These are phyloP conservation scores for Argyrosomus japonicus DNA, from an alignment of 2,113 vertebrate species.

Conservation along the genomic window DNA sequence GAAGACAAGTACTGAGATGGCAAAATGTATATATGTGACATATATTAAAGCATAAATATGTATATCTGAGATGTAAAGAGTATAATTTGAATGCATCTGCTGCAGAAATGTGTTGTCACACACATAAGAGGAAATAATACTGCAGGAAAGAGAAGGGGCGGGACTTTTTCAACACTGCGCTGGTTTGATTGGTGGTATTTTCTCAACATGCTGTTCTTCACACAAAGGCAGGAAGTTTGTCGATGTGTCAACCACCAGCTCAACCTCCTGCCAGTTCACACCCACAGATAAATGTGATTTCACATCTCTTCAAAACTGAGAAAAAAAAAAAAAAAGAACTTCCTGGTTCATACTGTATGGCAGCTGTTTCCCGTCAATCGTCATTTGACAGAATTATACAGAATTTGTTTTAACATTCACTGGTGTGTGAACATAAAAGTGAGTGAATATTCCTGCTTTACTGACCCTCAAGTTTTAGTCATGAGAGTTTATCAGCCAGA, in stretches of 20 bases:
- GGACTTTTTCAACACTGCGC: not conserved
- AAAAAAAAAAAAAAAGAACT: not conserved
- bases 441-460: too few relatives aligned
- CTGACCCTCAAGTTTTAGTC: too few relatives aligned
- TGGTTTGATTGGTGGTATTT: not conserved
- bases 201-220: not conserved
- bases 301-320: not conserved
- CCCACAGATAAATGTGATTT: not conserved
- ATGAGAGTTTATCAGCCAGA: too few relatives aligned
- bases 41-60: too few relatives aligned
- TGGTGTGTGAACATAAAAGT: too few relatives aligned
- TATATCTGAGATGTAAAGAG: too few relatives aligned
- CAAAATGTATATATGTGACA: too few relatives aligned
- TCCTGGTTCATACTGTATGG: not conserved
- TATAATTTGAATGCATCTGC: not conserved
- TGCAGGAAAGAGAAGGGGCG: not conserved
- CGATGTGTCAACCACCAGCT: not conserved
- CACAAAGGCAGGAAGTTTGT: conserved; percentile 22
- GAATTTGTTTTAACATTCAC: not conserved
- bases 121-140: not conserved
- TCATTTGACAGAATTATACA: too few relatives aligned
- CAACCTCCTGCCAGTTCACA: not conserved
- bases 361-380: not conserved
- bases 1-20: not conserved
- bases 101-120: not conserved